Evolutionary conservation across 1,140 invertebrate genomes (phyloP).

Genomic region (Globodera rostochiensis): DNA sequence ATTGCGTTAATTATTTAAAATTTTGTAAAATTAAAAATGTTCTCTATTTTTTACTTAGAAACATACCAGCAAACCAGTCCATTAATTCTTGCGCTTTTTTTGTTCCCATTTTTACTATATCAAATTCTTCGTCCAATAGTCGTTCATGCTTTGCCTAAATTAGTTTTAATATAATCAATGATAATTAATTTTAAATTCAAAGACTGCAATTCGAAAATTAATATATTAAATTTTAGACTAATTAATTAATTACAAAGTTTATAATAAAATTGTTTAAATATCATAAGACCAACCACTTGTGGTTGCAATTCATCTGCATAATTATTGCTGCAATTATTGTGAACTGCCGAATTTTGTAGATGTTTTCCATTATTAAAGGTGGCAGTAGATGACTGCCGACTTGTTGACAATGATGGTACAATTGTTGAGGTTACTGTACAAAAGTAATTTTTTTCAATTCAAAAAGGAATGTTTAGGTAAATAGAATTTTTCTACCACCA

Average conservation of each 20-base stretch:
- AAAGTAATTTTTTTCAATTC: too few species aligned
- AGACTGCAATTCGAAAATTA: too few species aligned
- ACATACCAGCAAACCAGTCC: slow-evolving; percentile 43
- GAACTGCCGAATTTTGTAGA: not conserved
- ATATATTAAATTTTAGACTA: too few species aligned
- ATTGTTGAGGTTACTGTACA: too few species aligned
- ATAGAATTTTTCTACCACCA: too few species aligned
- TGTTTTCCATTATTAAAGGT: not conserved
- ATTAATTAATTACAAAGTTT: not conserved
- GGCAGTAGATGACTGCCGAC: too few species aligned
- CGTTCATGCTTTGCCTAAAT: slow-evolving; percentile 55
- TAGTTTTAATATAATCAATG: not conserved
- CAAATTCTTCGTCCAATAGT: slow-evolving; percentile 49
- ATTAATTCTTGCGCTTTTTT: slow-evolving; percentile 41
- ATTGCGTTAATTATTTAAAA: not conserved
- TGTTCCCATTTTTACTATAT: slow-evolving; percentile 41
- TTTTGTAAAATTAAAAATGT: not conserved
- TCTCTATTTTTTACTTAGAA: not conserved
- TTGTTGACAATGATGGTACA: not conserved
- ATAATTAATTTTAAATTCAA: too few species aligned
- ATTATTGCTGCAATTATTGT: not conserved
- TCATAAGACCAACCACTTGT: slow-evolving; percentile 32
- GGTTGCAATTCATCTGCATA: slow-evolving; percentile 34
- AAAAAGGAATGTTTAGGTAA: too few species aligned
- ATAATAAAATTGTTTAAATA: not conserved